These are phyloP conservation scores for Ricordea florida DNA, from an alignment of 92 coral and sea anemone species.

Conservation along the genomic window DNA sequence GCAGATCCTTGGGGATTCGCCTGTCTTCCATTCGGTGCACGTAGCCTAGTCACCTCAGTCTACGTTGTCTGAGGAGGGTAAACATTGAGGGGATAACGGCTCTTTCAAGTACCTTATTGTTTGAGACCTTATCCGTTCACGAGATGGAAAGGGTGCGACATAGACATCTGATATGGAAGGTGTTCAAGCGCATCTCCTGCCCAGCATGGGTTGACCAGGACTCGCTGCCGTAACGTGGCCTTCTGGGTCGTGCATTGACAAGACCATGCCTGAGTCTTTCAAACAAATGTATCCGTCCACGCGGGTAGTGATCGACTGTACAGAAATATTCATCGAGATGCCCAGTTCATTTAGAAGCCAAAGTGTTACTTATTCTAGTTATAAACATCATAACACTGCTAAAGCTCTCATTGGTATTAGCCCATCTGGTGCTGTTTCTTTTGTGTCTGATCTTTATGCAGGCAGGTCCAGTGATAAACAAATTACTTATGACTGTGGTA, in stretches of 20 bases:
- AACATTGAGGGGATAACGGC: too few species aligned
- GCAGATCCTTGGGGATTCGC: too few species aligned
- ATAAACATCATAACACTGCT: conserved; percentile 60
- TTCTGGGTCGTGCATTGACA: conserved; percentile 28
- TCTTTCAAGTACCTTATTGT: too few species aligned
- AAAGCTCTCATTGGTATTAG: conserved; percentile 67
- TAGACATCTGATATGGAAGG: too few species aligned
- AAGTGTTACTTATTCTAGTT: conserved; percentile 54
- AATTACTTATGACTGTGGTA: conserved; percentile 56
- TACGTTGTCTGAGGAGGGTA: too few species aligned
- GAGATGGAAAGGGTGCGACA: too few species aligned
- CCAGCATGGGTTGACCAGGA: too few species aligned
- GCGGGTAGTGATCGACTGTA: conserved; percentile 62
- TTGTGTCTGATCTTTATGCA: conserved; percentile 70
- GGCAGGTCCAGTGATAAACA: conserved; percentile 78
- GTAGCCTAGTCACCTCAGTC: too few species aligned
- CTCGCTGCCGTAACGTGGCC: too few species aligned
- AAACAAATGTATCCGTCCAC: conserved; percentile 51
- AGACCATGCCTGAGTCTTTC: conserved; percentile 55
- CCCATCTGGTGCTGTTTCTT: conserved; percentile 61
- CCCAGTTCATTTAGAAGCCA: conserved; percentile 70
- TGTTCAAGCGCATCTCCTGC: too few species aligned
- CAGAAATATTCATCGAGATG: conserved; percentile 56
- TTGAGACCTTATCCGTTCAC: too few species aligned
- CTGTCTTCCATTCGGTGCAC: too few species aligned